Evolutionary conservation across 1,140 invertebrate species (phyloP).

Genomic region (Calliphora vicina): DNA sequence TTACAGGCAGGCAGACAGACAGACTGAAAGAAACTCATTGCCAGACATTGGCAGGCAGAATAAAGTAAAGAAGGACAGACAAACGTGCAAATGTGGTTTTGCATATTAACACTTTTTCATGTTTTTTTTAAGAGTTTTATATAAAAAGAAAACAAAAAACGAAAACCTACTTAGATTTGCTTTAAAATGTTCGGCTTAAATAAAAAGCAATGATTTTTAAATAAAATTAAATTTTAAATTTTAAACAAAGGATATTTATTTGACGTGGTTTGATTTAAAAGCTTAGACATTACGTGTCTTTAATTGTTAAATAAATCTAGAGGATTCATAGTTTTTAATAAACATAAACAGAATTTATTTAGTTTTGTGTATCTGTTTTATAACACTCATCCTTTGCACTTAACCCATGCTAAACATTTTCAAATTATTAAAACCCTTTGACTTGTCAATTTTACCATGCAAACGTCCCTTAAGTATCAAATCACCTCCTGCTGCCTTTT

Average conservation of each 20-base stretch:
- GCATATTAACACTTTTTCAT: constrained; percentile 9
- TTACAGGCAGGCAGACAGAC: not conserved
- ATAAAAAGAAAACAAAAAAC: not conserved
- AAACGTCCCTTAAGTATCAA: constrained; percentile 44
- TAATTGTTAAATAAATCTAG: not conserved
- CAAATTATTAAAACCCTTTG: constrained; percentile 59
- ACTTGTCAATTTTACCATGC: constrained; percentile 54
- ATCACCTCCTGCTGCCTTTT: constrained; percentile 3
- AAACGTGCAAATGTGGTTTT: not conserved
- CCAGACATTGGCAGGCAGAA: not conserved
- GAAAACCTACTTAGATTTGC: not conserved
- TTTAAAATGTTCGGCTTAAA: not conserved
- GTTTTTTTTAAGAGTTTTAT: not conserved
- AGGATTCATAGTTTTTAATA: not conserved
- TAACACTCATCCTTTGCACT: not conserved
- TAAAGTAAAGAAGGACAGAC: not conserved
- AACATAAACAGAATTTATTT: not conserved
- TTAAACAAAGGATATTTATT: not conserved
- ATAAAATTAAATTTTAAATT: no score
- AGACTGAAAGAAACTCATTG: not conserved
- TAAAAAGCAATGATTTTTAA: no score
- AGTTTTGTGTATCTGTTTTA: no score
- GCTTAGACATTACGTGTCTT: not conserved
- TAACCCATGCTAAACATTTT: constrained; percentile 58
- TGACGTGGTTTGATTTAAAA: not conserved